Evolutionary conservation across 2,888 invertebrate species (phyloP).

Genomic region (Oxycera nigricornis): DNA sequence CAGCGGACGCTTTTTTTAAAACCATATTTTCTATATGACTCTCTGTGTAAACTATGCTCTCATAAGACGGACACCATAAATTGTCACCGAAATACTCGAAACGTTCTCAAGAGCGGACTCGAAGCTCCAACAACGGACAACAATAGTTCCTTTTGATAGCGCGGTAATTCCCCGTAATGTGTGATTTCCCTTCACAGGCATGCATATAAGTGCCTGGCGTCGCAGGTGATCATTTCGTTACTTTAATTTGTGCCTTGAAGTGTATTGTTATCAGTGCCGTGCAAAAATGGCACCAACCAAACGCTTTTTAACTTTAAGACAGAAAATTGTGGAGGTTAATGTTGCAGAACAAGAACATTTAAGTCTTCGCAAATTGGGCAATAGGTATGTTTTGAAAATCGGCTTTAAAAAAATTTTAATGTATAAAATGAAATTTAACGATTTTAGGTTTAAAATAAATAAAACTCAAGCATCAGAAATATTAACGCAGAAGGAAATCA

Average conservation of each 20-base stretch:
- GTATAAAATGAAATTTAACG: background rate
- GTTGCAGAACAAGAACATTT: background rate
- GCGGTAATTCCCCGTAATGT: background rate
- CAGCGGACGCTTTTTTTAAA: background rate
- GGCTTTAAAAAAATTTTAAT: background rate
- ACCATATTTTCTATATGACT: background rate
- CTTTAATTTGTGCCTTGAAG: background rate
- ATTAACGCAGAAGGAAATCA: background rate
- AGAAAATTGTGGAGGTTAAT: no score
- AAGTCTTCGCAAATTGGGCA: background rate
- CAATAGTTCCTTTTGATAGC: background rate
- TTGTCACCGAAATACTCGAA: no score
- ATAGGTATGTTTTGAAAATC: background rate
- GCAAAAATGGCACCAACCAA: background rate
- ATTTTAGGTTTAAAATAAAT: background rate
- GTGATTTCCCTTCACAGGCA: background rate
- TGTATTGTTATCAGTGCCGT: no score
- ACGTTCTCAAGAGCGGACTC: background rate
- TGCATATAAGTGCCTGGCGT: background rate
- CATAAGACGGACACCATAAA: background rate
- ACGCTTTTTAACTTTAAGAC: background rate
- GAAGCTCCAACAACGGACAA: background rate
- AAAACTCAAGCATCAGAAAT: background rate
- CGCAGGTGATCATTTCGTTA: background rate
- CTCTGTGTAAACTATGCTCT: background rate